Evolutionary conservation across 2,113 vertebrate genomes (phyloP).

Genomic region (Clarias macrocephalus): DNA sequence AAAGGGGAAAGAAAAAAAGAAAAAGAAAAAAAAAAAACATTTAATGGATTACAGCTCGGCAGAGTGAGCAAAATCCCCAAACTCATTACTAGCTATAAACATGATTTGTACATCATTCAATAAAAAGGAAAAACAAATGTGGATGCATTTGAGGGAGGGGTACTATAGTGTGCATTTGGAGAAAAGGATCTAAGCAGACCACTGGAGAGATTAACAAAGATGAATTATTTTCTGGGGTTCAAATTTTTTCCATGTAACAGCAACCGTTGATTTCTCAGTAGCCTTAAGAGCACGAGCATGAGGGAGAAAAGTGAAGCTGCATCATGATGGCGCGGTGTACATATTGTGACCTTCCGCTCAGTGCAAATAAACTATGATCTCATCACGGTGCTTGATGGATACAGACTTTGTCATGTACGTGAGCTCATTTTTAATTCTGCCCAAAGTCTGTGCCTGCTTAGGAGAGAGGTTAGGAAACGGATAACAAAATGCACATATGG

Average conservation of each 20-base stretch:
- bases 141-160: background rate
- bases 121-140: background rate
- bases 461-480: slow-evolving; percentile 44
- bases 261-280: slow-evolving; percentile 7
- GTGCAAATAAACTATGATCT: slow-evolving; percentile 54
- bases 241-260: background rate
- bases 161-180: background rate
- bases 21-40: background rate
- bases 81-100: slow-evolving; percentile 29
- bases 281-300: background rate
- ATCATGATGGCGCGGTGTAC: slow-evolving; percentile 14
- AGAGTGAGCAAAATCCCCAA: slow-evolving; percentile 27
- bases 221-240: background rate
- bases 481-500: slow-evolving; percentile 40
- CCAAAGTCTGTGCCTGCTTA: slow-evolving; percentile 39
- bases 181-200: background rate
- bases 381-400: slow-evolving; percentile 61
- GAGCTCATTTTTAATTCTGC: slow-evolving; percentile 56
- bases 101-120: slow-evolving; percentile 26
- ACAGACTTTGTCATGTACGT: slow-evolving; percentile 60
- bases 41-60: slow-evolving; percentile 27
- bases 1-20: background rate
- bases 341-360: slow-evolving; percentile 14
- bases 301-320: slow-evolving; percentile 16
- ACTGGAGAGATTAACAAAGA: background rate